A percentile compares a stretch with the other conserved stretches of the same genome.
Conservation (phyloP, 2,888 invertebrate species). For the Gymnoscelis rufifasciata region DNA sequence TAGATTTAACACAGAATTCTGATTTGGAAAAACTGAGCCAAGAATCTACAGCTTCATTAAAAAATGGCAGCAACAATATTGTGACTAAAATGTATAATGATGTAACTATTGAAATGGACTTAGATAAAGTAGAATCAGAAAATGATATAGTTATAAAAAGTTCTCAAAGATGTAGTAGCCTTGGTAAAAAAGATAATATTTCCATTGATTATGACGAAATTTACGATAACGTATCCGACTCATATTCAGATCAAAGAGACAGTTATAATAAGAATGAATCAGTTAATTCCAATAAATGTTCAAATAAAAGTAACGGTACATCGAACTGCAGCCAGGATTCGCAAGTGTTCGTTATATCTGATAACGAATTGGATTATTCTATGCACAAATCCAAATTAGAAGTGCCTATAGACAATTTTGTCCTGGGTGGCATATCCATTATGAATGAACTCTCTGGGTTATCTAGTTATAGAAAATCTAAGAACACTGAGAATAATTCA, state of each 20-base stretch:
- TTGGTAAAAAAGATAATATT: conserved; percentile 49
- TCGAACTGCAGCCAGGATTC: conserved; percentile 42
- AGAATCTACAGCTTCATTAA: not conserved
- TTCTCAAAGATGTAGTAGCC: conserved; percentile 29
- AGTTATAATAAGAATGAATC: conserved; percentile 11
- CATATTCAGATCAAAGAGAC: conserved; percentile 3
- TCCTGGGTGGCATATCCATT: conserved; percentile 45
- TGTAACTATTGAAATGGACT: conserved; percentile 6
- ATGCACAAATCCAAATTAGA: conserved; percentile 53
- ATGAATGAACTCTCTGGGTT: conserved; percentile 35
- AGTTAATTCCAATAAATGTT: conserved; percentile 1
- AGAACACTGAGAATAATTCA: conserved; percentile 13
- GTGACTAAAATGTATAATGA: conserved; percentile 5
- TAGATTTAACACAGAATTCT: conserved; percentile 56
- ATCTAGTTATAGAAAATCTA: conserved; percentile 16
- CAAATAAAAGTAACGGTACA: conserved; percentile 16
- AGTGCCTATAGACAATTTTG: conserved; percentile 33
- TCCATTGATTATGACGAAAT: conserved; percentile 67
- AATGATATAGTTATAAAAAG: conserved; percentile 6
- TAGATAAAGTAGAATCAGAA: not conserved
- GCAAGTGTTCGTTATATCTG: conserved; percentile 64
- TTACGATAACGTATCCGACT: conserved; percentile 24
- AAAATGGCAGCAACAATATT: not conserved
- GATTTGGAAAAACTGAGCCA: conserved; percentile 28
- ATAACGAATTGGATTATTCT: conserved; percentile 83